Conservation (phyloP, 2,113 vertebrate genomes). For the Crypturellus undulatus region DNA sequence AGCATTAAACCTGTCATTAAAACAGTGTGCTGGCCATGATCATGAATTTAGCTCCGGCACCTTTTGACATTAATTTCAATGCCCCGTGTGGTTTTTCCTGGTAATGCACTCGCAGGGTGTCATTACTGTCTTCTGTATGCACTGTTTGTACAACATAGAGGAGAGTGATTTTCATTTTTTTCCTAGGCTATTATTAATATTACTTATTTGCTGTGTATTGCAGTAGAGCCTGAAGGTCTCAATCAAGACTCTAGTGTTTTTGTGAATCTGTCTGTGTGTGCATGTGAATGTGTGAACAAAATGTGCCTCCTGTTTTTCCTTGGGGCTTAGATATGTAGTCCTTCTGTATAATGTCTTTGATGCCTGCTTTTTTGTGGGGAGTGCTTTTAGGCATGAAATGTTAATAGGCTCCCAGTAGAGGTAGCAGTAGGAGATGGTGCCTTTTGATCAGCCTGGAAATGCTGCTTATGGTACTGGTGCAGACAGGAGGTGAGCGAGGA, state of each 20-base stretch:
- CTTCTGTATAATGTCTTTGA: conserved; percentile 18
- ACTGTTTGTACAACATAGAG: background rate
- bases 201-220: conserved; percentile 44
- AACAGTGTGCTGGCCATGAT: conserved; percentile 53
- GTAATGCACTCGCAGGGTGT: conserved; percentile 27
- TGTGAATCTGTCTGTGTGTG: background rate
- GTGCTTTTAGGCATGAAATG: conserved; percentile 47
- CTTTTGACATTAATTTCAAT: conserved; percentile 66
- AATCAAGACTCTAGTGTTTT: conserved; percentile 20
- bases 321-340: conserved; percentile 9
- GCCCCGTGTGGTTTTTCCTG: conserved; percentile 16
- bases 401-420: conserved; percentile 32
- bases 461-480: background rate
- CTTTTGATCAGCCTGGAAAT: conserved; percentile 51
- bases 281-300: background rate
- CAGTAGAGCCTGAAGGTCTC: background rate
- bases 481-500: background rate
- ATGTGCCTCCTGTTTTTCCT: background rate
- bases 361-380: conserved; percentile 16
- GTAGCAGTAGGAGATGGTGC: background rate
- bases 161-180: background rate
- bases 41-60: conserved; percentile 48
- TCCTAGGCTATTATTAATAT: conserved; percentile 25
- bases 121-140: background rate
- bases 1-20: conserved; percentile 75